phyloP scores from a whole-genome alignment of 92 coral and sea anemone genomes.

The Porites lobata region DNA sequence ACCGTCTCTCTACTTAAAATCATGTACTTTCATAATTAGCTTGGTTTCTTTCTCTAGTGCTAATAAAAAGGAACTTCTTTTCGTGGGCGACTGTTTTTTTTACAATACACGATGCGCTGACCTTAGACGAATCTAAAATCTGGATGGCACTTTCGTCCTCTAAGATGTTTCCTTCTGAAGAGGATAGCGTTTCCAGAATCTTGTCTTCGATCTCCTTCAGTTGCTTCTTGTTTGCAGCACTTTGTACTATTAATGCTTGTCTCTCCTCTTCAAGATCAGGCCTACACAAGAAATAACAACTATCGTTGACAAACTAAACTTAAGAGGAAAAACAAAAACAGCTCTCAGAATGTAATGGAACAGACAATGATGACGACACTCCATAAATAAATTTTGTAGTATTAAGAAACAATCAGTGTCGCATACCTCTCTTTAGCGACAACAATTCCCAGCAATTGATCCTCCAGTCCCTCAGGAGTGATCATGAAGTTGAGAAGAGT shows the following conservation, averaged over 20 bases:
- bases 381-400: no score
- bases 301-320: not conserved
- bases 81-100: not conserved
- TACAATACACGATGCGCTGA: not conserved
- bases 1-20: no score
- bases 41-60: not conserved
- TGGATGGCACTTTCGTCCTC: slow-evolving; percentile 99
- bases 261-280: slow-evolving; percentile 99
- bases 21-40: not conserved
- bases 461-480: slow-evolving; percentile 98
- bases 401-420: no score
- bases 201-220: slow-evolving; percentile 99
- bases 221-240: slow-evolving; percentile 99
- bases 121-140: slow-evolving; percentile 98
- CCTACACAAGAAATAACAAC: slow-evolving; percentile 43
- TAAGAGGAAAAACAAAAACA: not conserved
- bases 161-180: slow-evolving; percentile 97
- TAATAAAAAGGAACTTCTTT: not conserved
- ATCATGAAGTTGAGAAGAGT: slow-evolving; percentile 98
- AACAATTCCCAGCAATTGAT: slow-evolving; percentile 96
- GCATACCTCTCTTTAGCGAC: slow-evolving; percentile 97
- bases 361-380: no score
- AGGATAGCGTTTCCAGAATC: slow-evolving; percentile 95
- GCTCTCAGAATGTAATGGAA: not conserved
- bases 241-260: slow-evolving; percentile 95